Evolutionary conservation across 2,113 vertebrate genomes (phyloP), one percentile per base, ranked within the genome.

Genomic region (Ptyas mucosa): DNA sequence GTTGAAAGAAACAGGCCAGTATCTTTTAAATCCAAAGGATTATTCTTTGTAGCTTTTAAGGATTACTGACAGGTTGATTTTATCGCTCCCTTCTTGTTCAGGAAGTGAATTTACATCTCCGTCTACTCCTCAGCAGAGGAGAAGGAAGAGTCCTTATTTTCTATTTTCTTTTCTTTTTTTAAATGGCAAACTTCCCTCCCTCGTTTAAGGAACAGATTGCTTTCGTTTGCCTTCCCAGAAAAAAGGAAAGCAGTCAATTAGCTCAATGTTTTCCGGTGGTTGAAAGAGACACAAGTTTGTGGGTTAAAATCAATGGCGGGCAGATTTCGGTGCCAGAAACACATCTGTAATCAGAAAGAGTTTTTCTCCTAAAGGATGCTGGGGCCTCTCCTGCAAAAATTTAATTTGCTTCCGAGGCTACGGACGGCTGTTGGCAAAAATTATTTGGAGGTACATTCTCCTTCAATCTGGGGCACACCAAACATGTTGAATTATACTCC

Each of bases 1-100:
- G 92, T 93, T 93, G 89, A 87, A 64, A 90, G 55, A 26, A 93
- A 87, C 89, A 46, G 81, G 12, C 46, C 55, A 7, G 21, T 93
- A 93, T 90, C 89, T 93, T 49, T 93, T 64, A 64, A 93, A 93
- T 93, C 89, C 92, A 87, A 87, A 64, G 81, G 89, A 93, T 93
- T 90, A 90, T 61, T 93, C 54, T 89, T 90, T 52, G 81, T 14
- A 46, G 92, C 81, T 43, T 1, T 23, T 29, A 69, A 93, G 55
- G 54, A 85, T 64, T 90, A 87, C 81, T 93, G 92, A 93, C 81
- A 87, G 55, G 89, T 87, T 43, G 89, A 64, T 90, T 87, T 64
- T 90, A 93, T 93, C 89, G 26, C 85, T 43, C n/a, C 52, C 8
- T 93, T 90, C 6, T 26, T 61, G 88, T 54, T 57, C 46, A 43